phyloP scores from a whole-genome alignment of 2,797 vertebrate species.

The Mormyrus hasselquistii region DNA sequence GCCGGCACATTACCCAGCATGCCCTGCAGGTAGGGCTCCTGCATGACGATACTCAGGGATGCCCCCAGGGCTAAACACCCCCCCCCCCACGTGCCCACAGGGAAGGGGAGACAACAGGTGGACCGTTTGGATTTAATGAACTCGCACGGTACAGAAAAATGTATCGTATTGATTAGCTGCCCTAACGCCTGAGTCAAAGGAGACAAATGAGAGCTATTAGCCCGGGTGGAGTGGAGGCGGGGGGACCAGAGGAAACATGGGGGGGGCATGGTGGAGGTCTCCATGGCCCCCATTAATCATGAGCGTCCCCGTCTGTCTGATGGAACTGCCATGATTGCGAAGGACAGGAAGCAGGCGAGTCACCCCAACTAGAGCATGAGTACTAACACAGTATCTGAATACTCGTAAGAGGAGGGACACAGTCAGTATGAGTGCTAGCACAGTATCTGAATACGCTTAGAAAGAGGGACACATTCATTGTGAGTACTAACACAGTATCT shows the following conservation, averaged over 20 bases:
- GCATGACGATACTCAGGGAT: conserved; percentile 36
- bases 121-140: conserved; percentile 60
- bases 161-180: conserved; percentile 64
- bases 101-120: conserved; percentile 54
- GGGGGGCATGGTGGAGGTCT: conserved; percentile 10
- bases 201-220: conserved; percentile 61
- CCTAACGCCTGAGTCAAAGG: conserved; percentile 48
- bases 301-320: neutral
- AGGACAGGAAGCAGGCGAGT: neutral
- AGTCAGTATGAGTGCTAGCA: neutral
- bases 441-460: neutral
- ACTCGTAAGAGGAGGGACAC: neutral
- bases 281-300: conserved; percentile 18
- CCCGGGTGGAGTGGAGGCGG: conserved; percentile 46
- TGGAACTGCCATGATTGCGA: neutral
- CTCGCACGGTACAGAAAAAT: conserved; percentile 57
- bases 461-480: neutral
- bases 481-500: neutral
- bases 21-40: conserved; percentile 24
- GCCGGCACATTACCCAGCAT: conserved; percentile 33
- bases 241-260: conserved; percentile 42
- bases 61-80: conserved; percentile 30
- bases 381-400: neutral
- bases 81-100: conserved; percentile 33
- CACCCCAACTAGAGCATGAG: neutral